Conservation (phyloP, 2,888 invertebrate genomes). For the Mythimna impura region DNA sequence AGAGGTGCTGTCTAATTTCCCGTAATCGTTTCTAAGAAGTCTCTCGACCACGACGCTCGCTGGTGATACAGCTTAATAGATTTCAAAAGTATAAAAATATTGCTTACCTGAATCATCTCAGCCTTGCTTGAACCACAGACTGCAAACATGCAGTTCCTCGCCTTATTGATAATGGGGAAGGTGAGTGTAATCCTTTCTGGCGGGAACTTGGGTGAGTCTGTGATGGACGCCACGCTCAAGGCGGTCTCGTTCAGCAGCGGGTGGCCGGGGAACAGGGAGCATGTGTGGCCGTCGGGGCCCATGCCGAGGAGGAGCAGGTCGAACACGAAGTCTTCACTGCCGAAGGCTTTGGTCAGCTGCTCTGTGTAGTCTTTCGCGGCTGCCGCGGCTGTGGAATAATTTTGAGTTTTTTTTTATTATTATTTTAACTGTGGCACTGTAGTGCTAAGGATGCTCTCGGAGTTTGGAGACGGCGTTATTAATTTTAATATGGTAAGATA, state of each 20-base stretch:
- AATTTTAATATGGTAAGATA: no score
- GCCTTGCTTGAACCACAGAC: constrained; percentile 96
- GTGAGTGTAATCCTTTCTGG: constrained; percentile 97
- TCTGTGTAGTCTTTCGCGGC: constrained; percentile 94
- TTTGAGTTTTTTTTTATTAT: no score
- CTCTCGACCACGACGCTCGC: neutral
- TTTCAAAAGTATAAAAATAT: neutral
- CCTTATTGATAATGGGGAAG: constrained; percentile 96
- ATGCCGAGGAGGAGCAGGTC: constrained; percentile 98
- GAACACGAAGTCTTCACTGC: constrained; percentile 91
- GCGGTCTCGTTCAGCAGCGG: constrained; percentile 90
- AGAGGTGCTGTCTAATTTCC: neutral
- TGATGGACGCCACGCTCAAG: constrained; percentile 95
- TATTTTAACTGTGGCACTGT: no score
- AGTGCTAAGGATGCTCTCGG: no score
- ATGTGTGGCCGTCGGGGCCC: constrained; percentile 99
- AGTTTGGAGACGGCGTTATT: no score
- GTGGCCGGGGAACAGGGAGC: constrained; percentile 98
- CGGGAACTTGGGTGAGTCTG: constrained; percentile 99
- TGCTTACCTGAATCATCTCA: constrained; percentile 95
- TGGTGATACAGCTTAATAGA: neutral
- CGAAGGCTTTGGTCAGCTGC: constrained; percentile 92
- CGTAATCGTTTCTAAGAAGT: neutral
- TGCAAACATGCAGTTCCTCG: constrained; percentile 95
- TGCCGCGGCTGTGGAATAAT: constrained; percentile 91